These are phyloP conservation scores for Ibidorhyncha struthersii DNA, from an alignment of 2,113 vertebrate genomes.

Conservation along the genomic window DNA sequence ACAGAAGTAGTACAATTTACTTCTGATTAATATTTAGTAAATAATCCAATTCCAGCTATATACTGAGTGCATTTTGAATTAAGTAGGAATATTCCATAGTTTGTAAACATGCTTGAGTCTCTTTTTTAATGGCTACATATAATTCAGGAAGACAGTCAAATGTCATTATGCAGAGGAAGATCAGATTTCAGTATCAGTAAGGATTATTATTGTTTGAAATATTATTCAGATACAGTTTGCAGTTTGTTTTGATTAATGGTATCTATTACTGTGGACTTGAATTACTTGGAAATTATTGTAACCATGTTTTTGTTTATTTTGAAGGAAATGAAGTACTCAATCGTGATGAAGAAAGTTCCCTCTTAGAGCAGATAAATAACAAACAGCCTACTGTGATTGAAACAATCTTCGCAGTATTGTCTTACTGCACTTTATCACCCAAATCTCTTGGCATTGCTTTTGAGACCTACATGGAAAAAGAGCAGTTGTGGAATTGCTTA, in stretches of 20 bases:
- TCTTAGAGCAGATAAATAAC: slow-evolving; percentile 2
- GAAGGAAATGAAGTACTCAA: slow-evolving; percentile 38
- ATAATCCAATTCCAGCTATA: neutral
- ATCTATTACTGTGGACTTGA: neutral
- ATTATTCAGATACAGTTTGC: neutral
- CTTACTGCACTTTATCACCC: slow-evolving; percentile 80
- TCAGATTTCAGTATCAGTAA: neutral
- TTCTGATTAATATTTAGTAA: neutral
- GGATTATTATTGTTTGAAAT: neutral
- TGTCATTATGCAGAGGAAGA: neutral
- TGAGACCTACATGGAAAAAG: slow-evolving; percentile 86
- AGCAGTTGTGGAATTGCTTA: slow-evolving; percentile 85
- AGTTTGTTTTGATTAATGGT: neutral
- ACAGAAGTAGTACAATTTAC: neutral
- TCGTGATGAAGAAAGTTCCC: slow-evolving; percentile 21
- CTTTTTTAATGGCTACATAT: neutral
- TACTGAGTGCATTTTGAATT: neutral
- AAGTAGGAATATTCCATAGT: neutral
- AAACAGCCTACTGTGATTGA: slow-evolving; percentile 72
- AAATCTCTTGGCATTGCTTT: slow-evolving; percentile 84
- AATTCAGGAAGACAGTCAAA: neutral
- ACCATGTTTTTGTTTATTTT: slow-evolving; percentile 43
- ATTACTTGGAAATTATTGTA: neutral
- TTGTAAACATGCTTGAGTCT: neutral
- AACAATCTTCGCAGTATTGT: slow-evolving; percentile 83